Evolutionary conservation across 2,888 invertebrate species (phyloP).

Genomic region (Leptodirus hochenwartii): DNA sequence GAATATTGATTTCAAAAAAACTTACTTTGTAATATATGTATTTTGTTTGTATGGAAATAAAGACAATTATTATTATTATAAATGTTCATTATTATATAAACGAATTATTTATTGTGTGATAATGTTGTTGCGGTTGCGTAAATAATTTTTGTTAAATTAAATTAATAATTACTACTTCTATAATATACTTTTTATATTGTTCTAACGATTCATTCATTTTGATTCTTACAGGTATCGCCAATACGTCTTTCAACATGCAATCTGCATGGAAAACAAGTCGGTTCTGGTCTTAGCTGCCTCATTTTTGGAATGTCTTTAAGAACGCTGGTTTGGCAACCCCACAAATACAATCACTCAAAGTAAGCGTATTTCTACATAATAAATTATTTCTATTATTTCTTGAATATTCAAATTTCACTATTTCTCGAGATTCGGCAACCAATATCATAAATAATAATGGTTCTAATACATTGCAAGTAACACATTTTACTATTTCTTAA

Average conservation of each 20-base stretch:
- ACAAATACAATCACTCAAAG: constrained; percentile 25
- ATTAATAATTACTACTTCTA: no score
- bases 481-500: constrained; percentile 5
- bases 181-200: no score
- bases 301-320: constrained; percentile 30
- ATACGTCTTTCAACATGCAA: constrained; percentile 81
- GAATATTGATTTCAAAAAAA: no score
- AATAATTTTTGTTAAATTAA: no score
- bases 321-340: constrained; percentile 25
- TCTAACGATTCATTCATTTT: not conserved
- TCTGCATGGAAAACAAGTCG: constrained; percentile 83
- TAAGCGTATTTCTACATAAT: constrained; percentile 13
- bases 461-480: no score
- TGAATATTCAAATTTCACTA: not conserved
- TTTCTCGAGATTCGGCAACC: not conserved
- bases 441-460: not conserved
- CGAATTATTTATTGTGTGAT: no score
- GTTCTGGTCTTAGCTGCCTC: constrained; percentile 74
- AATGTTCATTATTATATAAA: no score
- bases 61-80: no score
- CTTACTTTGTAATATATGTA: no score
- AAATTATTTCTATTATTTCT: not conserved
- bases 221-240: constrained; percentile 48
- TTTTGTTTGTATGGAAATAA: no score
- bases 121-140: no score